Evolutionary conservation across 2,888 invertebrate species (phyloP).

Genomic region (Tridacna crocea): DNA sequence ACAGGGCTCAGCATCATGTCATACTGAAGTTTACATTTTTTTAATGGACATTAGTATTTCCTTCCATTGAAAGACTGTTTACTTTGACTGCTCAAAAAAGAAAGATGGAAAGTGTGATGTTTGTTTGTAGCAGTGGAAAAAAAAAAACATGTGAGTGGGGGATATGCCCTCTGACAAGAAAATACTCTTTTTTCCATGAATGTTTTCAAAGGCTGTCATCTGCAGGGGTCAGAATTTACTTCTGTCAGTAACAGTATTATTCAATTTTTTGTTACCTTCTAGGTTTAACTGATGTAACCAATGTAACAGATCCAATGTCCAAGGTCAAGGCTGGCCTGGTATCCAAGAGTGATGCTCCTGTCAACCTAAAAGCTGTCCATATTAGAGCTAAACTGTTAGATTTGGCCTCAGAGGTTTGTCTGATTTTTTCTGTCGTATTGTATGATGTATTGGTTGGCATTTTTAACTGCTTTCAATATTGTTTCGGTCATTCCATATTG

Average conservation of each 20-base stretch:
- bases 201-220: neutral
- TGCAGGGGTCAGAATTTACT: too few relatives aligned
- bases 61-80: too few relatives aligned
- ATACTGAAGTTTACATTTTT: too few relatives aligned
- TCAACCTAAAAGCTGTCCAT: conserved; percentile 81
- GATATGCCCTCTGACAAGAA: neutral
- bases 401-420: conserved; percentile 81
- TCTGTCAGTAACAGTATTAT: too few relatives aligned
- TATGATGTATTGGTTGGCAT: neutral
- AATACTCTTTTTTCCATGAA: neutral
- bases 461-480: neutral
- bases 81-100: too few relatives aligned
- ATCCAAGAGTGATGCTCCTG: conserved; percentile 67
- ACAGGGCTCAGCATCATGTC: too few relatives aligned
- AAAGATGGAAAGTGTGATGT: too few relatives aligned
- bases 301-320: conserved; percentile 73
- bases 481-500: too few relatives aligned
- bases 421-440: neutral
- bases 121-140: too few relatives aligned
- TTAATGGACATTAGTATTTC: too few relatives aligned
- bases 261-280: neutral
- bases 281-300: conserved; percentile 73
- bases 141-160: neutral
- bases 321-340: conserved; percentile 79
- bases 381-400: conserved; percentile 82